Conservation (phyloP, 1,140 invertebrate species). For the Tetranychus cinnabarinus region DNA sequence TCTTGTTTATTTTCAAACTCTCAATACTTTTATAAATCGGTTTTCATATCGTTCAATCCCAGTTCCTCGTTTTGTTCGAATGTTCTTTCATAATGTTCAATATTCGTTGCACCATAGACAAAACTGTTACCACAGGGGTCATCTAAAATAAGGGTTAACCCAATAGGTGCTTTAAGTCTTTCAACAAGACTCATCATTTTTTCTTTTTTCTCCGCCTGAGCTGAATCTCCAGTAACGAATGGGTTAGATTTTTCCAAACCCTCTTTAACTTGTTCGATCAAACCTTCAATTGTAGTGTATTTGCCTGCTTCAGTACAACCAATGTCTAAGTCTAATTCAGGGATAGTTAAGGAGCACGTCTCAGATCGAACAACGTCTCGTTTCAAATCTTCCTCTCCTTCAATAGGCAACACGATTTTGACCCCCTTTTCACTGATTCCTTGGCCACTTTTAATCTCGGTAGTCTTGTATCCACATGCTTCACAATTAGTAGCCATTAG, state of each 20-base stretch:
- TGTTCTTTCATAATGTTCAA: constrained; percentile 54
- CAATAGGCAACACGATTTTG: constrained; percentile 48
- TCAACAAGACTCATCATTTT: constrained; percentile 37
- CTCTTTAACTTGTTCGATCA: constrained; percentile 26
- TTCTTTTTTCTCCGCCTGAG: constrained; percentile 24
- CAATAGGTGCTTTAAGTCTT: constrained; percentile 29
- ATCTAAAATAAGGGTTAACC: constrained; percentile 56
- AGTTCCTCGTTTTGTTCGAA: constrained; percentile 77
- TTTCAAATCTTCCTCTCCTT: constrained; percentile 48
- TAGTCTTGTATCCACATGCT: constrained; percentile 62
- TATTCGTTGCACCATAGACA: constrained; percentile 41
- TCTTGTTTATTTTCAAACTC: not conserved
- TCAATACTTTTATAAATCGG: constrained; percentile 38
- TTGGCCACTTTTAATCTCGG: constrained; percentile 81
- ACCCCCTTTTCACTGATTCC: constrained; percentile 66
- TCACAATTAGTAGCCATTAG: constrained; percentile 93
- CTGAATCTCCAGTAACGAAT: constrained; percentile 48
- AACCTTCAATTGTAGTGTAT: constrained; percentile 82
- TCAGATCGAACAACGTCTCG: constrained; percentile 91
- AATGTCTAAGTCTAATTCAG: constrained; percentile 63
- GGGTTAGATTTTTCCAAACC: constrained; percentile 39
- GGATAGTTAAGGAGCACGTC: constrained; percentile 61
- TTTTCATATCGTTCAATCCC: constrained; percentile 61
- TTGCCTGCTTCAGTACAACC: constrained; percentile 67
- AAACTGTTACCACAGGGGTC: constrained; percentile 96